Percentiles rank a stretch among this genome's conserved stretches.
Conservation (phyloP, 2,113 vertebrate species). For the Bungarus multicinctus region DNA sequence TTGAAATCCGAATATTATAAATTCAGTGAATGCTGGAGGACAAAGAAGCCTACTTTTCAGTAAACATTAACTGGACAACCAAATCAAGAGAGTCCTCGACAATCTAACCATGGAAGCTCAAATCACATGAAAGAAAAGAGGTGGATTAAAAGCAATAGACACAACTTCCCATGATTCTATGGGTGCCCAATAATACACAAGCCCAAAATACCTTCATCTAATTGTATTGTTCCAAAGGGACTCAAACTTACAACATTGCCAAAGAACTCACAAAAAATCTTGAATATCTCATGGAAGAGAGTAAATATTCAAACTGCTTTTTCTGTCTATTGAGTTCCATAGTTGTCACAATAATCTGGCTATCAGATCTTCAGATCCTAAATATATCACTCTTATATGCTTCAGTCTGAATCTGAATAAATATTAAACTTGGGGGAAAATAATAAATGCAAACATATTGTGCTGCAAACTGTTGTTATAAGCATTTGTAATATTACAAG, state of each 20-base stretch:
- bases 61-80: neutral
- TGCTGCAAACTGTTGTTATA: slow-evolving; percentile 6
- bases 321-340: neutral
- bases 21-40: neutral
- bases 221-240: neutral
- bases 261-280: neutral
- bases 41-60: neutral
- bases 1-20: neutral
- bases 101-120: neutral
- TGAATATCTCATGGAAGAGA: neutral
- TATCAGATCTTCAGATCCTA: neutral
- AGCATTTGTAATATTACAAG: neutral
- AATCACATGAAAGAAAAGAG: neutral
- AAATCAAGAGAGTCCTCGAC: neutral
- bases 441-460: neutral
- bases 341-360: neutral
- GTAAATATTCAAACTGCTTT: neutral
- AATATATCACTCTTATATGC: neutral
- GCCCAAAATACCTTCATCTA: neutral
- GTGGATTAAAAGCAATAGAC: neutral
- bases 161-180: neutral
- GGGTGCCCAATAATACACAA: neutral
- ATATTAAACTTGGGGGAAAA: neutral
- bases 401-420: neutral
- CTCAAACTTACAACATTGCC: neutral